Conservation (phyloP, 2,797 vertebrate species). For the Syngnathus rostellatus region DNA sequence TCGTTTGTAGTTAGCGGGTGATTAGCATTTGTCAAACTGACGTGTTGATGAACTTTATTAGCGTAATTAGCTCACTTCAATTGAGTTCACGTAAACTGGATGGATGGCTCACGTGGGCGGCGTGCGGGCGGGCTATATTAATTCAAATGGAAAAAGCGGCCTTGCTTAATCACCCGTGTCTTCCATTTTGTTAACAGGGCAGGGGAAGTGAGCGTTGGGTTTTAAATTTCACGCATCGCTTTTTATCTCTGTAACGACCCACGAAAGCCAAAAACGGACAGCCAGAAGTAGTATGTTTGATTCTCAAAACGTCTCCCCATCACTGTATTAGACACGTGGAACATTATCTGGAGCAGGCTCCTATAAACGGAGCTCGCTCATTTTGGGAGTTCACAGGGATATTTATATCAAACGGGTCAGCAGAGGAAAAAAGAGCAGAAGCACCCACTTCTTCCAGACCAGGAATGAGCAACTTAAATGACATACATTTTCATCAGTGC, state of each 20-base stretch:
- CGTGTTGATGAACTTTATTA: conserved; percentile 21
- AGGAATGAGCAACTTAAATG: conserved; percentile 22
- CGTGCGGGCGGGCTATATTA: neutral
- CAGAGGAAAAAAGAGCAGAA: conserved; percentile 48
- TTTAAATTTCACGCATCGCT: neutral
- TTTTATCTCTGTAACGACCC: neutral
- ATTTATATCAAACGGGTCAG: conserved; percentile 74
- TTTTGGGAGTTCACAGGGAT: conserved; percentile 65
- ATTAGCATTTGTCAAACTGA: conserved; percentile 14
- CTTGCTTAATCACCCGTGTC: neutral
- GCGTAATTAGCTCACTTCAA: conserved; percentile 17
- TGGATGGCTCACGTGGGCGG: neutral
- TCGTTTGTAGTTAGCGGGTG: conserved; percentile 8
- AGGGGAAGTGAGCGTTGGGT: no score
- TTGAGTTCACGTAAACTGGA: neutral
- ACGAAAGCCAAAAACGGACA: neutral
- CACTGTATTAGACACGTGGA: conserved; percentile 52
- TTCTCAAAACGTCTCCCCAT: conserved; percentile 27
- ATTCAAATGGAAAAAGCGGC: neutral
- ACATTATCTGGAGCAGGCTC: conserved; percentile 66
- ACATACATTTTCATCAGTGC: no score
- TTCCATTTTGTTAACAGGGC: no score
- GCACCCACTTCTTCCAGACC: conserved; percentile 40
- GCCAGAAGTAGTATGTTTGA: neutral
- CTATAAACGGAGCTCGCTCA: conserved; percentile 59